These are phyloP conservation scores for Sarcophaga subvicina DNA, from an alignment of 2,888 invertebrate species.

Conservation along the genomic window DNA sequence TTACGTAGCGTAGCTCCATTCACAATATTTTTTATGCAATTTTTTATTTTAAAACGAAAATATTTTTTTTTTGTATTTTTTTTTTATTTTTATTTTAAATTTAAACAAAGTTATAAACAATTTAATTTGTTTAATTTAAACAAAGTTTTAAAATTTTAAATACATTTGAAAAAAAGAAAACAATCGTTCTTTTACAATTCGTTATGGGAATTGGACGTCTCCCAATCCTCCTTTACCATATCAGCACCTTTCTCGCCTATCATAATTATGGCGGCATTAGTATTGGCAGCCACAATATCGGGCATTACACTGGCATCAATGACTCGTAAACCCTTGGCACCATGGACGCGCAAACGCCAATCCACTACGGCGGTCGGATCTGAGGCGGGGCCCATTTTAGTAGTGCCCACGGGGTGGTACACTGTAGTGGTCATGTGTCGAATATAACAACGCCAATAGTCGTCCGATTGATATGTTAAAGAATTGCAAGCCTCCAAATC, in stretches of 20 bases:
- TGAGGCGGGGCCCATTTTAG: slow-evolving; percentile 84
- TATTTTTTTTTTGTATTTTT: neutral
- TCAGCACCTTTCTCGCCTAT: slow-evolving; percentile 86
- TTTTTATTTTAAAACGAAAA: too few species aligned
- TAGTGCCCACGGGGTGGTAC: slow-evolving; percentile 88
- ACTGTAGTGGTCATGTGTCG: slow-evolving; percentile 90
- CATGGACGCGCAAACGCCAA: slow-evolving; percentile 83
- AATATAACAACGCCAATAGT: slow-evolving; percentile 93
- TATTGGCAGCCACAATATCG: slow-evolving; percentile 84
- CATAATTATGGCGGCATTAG: slow-evolving; percentile 85
- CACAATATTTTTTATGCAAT: too few species aligned
- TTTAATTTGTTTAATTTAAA: too few species aligned
- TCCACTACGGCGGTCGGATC: slow-evolving; percentile 84
- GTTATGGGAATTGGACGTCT: slow-evolving; percentile 60
- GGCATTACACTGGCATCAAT: slow-evolving; percentile 88
- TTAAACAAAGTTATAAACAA: neutral
- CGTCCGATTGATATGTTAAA: slow-evolving; percentile 87
- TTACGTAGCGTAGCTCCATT: too few species aligned
- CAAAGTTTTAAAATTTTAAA: neutral
- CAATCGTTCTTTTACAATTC: slow-evolving; percentile 57
- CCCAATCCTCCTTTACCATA: slow-evolving; percentile 85
- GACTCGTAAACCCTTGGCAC: slow-evolving; percentile 83
- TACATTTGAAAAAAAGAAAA: neutral
- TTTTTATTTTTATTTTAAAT: neutral
- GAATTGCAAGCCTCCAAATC: slow-evolving; percentile 91